Conservation (phyloP, 2,797 vertebrate genomes). For the Aselliscus stoliczkanus region DNA sequence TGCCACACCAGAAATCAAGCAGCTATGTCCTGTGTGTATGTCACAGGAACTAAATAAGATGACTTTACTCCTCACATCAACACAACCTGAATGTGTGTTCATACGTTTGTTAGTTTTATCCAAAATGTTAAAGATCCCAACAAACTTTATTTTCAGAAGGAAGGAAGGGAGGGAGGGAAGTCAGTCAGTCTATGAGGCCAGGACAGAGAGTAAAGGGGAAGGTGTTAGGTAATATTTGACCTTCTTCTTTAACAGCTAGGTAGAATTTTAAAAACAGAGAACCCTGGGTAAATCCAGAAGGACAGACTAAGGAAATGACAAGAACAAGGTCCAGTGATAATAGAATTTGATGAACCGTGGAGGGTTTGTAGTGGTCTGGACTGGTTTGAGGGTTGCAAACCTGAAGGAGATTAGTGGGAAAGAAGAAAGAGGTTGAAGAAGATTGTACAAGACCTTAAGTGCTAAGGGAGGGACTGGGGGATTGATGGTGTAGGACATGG, state of each 20-base stretch:
- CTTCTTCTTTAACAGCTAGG: not conserved
- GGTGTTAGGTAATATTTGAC: not conserved
- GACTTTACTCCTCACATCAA: not conserved
- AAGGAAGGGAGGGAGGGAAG: not conserved
- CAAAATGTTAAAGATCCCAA: conserved; percentile 65
- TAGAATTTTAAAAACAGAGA: not conserved
- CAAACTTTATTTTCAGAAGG: conserved; percentile 72
- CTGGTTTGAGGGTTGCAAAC: not conserved
- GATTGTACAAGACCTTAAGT: not conserved
- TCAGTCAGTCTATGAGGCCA: not conserved
- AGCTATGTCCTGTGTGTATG: not conserved
- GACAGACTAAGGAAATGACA: not conserved
- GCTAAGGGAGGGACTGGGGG: not conserved
- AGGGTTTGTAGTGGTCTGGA: not conserved
- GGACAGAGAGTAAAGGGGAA: not conserved
- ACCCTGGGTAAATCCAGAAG: not conserved
- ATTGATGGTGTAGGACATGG: not conserved
- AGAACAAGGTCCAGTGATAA: not conserved
- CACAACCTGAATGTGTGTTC: conserved; percentile 7
- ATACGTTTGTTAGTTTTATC: conserved; percentile 63
- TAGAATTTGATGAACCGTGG: not conserved
- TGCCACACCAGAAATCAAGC: conserved; percentile 15
- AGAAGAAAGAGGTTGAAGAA: not conserved
- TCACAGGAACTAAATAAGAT: conserved; percentile 46
- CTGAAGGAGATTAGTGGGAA: not conserved